phyloP scores from a whole-genome alignment of 2,888 invertebrate species.

The Willowsia nigromaculata region DNA sequence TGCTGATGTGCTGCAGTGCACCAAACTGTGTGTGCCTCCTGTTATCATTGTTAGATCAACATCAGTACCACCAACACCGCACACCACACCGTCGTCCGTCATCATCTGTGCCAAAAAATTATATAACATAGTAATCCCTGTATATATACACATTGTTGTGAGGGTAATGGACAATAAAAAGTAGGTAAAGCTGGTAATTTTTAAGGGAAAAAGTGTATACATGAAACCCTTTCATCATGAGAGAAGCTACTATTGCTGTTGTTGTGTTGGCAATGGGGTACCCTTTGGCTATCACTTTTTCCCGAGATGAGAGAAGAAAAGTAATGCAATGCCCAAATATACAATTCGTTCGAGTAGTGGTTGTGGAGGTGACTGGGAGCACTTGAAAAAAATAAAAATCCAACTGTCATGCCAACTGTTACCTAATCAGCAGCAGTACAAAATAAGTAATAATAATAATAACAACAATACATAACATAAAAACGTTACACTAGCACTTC shows the following conservation, averaged over 20 bases:
- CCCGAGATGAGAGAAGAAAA: not conserved
- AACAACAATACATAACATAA: not conserved
- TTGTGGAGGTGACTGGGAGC: not conserved
- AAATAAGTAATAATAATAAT: not conserved
- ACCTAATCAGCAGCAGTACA: slow-evolving; percentile 60
- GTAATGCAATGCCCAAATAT: not conserved
- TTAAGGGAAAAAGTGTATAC: not conserved
- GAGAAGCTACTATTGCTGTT: not conserved
- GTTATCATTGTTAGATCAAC: slow-evolving; percentile 5
- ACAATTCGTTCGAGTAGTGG: slow-evolving; percentile 1
- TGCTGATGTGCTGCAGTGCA: too few relatives aligned
- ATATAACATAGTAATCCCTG: not conserved
- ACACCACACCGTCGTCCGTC: not conserved
- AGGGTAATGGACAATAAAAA: slow-evolving; percentile 54
- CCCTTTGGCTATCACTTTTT: slow-evolving; percentile 23
- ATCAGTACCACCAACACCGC: too few relatives aligned
- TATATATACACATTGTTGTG: slow-evolving; percentile 23
- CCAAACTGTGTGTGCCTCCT: slow-evolving; percentile 11
- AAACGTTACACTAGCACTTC: not conserved
- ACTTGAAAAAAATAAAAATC: slow-evolving; percentile 57
- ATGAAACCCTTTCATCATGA: not conserved
- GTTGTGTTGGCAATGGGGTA: not conserved
- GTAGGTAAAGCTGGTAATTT: not conserved
- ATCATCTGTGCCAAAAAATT: not conserved
- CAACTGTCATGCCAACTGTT: slow-evolving; percentile 74